Evolutionary conservation across 2,797 vertebrate species (phyloP), one percentile per base, ranked within the genome.

Genomic region (Mastacembelus armatus): DNA sequence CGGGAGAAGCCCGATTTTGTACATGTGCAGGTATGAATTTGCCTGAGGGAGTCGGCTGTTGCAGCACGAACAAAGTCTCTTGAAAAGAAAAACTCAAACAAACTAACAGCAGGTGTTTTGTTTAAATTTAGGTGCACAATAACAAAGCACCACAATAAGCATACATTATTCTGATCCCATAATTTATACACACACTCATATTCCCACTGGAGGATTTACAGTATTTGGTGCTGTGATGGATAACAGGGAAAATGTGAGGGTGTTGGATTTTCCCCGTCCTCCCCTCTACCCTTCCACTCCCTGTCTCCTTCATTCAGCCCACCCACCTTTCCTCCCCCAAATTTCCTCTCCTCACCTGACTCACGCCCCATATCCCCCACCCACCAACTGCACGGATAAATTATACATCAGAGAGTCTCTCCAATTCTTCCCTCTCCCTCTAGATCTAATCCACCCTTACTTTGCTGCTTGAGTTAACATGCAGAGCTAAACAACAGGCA

Each of bases 341-440:
- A 68, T 74, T 57, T 64, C 49, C 74, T 60, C 59, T 77, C 52
- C 70, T 78, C 76, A 60, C 52, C 57, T 60, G 15, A 26, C 55
- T 69, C 78, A 57, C 73, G 72, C 73, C 70, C 66, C 66, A 66
- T 45, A 78, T 73, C 63, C 61, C 65, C 74, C 59, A 15, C 88
- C 78, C 84, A 76, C 83, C 71, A 61, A 81, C 81, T 71, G 68
- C 80, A 80, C 12, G n/a, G 64, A 83, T 90, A 64, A 88, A 92
- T 91, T 88, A 91, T 88, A 90, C 85, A 91, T 91, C 81, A 83
- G 75, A 90, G 81, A 87, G 64, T 65, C 55, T 72, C 64, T 62
- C 63, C 70, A 36, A 54, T 71, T 65, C 71, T 68, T 47, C 27
- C 27, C 49, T 61, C 79, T 56, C 36, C 39, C 60, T 58, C 38